Conservation (phyloP, 1,140 invertebrate species). For the Metopolophium dirhodum region DNA sequence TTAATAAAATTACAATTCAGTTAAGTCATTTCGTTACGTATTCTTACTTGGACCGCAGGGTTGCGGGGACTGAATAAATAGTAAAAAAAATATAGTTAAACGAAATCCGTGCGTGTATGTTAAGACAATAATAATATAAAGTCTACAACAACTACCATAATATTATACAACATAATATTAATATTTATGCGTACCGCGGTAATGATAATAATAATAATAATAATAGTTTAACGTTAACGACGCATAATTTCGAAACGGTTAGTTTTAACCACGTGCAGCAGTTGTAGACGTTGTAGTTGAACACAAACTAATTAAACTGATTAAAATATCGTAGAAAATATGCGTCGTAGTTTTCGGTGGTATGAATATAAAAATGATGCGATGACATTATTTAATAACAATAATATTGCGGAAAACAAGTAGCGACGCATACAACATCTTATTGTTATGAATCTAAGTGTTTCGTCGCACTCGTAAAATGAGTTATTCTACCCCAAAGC, state of each 20-base stretch:
- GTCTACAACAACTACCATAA: too few relatives aligned
- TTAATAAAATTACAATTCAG: neutral
- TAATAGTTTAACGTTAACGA: neutral
- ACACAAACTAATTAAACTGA: neutral
- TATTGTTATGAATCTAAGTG: neutral
- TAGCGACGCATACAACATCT: too few relatives aligned
- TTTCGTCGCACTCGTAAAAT: neutral
- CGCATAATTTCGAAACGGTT: neutral
- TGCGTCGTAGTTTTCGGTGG: too few relatives aligned
- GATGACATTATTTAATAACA: too few relatives aligned
- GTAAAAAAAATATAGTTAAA: neutral
- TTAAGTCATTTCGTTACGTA: neutral
- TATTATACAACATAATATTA: too few relatives aligned
- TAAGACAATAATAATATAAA: neutral
- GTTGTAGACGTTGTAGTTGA: neutral
- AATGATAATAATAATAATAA: too few relatives aligned
- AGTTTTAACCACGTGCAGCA: neutral
- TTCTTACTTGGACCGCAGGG: neutral
- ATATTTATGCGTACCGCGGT: too few relatives aligned
- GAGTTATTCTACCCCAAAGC: neutral
- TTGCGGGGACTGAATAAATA: too few relatives aligned
- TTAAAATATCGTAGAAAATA: neutral
- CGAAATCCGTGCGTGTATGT: neutral
- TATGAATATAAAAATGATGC: neutral
- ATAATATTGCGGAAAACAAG: neutral